Base-by-base conservation (phyloP, 92 coral and sea anemone species). In the Umimayanthus chanpuru region DNA sequence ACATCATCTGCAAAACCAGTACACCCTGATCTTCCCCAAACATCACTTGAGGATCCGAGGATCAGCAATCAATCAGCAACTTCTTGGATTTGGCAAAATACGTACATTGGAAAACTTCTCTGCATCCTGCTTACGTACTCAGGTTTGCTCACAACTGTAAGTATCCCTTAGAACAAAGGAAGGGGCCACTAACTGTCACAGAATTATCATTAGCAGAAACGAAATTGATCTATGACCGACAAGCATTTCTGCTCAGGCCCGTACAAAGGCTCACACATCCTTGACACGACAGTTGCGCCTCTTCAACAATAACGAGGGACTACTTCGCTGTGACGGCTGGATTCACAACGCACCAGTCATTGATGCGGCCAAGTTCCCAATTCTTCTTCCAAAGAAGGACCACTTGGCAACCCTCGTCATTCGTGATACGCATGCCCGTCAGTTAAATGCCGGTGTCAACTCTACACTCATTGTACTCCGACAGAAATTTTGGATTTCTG, bases 251-350 rank as follows among this genome's bases (percentile, higher is more conserved):
- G 18, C 38, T 49, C 20, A 50, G 7, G 50, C 79, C 58, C 58
- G 18, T 58, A 76, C 76, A 64, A 84, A 88, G 81, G 36, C 89
- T 20, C 30, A 85, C 36, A 28, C 77, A 32, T 76, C 89, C 16
- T 47, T 84, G 41, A 41, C 36, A 75, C 85, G 89, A 75, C 91
- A 89, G n/a, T 68, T 89, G 49, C 78, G 91, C 50, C 89, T 84
- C 58, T 85, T 84, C 32, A 47, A 84, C 56, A 89, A 84, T 76
- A 81, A 84, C 20, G 58, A 89, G 36, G 89, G 91, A 29, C 47
- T 84, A 71, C 67, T 91, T 85, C 81, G 86, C 65, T 91, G 92
- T 73, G 89, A 88, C 56, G 93, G 91, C 75, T 88, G 93, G 91
- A 91, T 91, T 15, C 91, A 88, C 76, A 91, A 83, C 56, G 93